These are phyloP conservation scores for Hylyphantes graminicola DNA, from an alignment of 1,140 invertebrate species.

Conservation along the genomic window DNA sequence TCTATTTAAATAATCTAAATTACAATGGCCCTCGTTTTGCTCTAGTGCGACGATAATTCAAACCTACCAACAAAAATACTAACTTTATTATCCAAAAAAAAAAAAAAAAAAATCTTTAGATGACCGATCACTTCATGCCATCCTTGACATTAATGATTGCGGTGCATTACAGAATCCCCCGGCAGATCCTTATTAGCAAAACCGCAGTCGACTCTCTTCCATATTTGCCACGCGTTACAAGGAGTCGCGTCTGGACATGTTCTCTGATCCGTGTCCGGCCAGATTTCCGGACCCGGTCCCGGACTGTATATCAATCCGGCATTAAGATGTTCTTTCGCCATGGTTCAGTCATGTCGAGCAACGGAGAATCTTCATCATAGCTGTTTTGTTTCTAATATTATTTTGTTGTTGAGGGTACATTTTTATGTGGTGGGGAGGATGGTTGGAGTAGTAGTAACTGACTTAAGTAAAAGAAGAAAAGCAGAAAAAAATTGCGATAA, in stretches of 20 bases:
- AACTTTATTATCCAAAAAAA: too few species aligned
- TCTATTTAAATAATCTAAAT: too few species aligned
- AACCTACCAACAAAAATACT: too few species aligned
- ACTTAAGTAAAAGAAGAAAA: too few species aligned
- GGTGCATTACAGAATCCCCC: slow-evolving; percentile 3
- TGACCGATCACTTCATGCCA: neutral
- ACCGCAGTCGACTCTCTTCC: neutral
- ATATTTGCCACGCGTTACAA: slow-evolving; percentile 28
- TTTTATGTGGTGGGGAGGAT: too few species aligned
- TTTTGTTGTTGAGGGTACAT: neutral
- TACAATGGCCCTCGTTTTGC: too few species aligned
- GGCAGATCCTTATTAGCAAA: too few species aligned
- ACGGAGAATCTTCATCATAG: too few species aligned
- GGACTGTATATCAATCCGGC: slow-evolving; percentile 36
- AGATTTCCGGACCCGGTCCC: slow-evolving; percentile 27
- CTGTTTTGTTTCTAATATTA: neutral
- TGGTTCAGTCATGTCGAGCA: neutral
- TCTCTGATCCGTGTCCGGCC: slow-evolving; percentile 32
- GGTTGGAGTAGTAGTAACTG: too few species aligned
- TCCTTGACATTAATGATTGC: slow-evolving; percentile 23
- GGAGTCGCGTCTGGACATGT: slow-evolving; percentile 9
- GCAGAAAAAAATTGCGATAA: too few species aligned
- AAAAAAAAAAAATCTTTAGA: too few species aligned
- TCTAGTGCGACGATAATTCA: too few species aligned
- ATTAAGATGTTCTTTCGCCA: slow-evolving; percentile 13